phyloP scores from a whole-genome alignment of 2,113 vertebrate genomes.

The Cryptomyrus ogoouensis region DNA sequence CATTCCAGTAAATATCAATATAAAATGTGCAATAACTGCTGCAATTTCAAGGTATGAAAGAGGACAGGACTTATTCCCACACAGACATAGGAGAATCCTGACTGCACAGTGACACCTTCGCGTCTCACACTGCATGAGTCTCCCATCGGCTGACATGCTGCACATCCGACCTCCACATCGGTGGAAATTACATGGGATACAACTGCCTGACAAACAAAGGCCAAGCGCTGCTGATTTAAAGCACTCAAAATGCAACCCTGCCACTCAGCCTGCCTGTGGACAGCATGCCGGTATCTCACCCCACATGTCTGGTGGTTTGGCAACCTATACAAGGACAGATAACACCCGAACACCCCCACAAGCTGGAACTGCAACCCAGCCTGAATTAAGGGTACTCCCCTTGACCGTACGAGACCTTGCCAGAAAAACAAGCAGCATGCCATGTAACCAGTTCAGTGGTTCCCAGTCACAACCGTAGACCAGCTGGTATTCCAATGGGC shows the following conservation, averaged over 20 bases:
- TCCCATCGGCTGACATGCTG: background rate
- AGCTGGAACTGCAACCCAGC: background rate
- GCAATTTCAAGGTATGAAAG: background rate
- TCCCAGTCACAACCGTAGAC: background rate
- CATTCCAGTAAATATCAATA: background rate
- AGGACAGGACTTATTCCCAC: background rate
- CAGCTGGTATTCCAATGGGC: background rate
- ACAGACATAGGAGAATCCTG: background rate
- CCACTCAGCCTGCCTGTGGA: background rate
- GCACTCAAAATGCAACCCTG: background rate
- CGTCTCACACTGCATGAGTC: background rate
- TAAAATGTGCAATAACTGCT: background rate
- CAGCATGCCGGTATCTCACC: background rate
- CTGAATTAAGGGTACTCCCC: background rate
- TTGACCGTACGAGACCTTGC: background rate
- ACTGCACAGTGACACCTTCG: background rate
- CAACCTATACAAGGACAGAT: background rate
- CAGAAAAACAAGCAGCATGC: background rate
- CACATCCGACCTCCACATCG: background rate
- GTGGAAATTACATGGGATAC: background rate
- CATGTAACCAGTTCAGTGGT: background rate
- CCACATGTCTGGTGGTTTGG: background rate
- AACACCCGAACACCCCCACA: background rate
- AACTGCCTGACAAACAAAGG: background rate
- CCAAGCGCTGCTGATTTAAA: background rate